Percentiles rank a stretch among this genome's conserved stretches.
These are phyloP conservation scores for Malthinus seriepunctatus DNA, from an alignment of 2,888 invertebrate species.

Conservation along the genomic window DNA sequence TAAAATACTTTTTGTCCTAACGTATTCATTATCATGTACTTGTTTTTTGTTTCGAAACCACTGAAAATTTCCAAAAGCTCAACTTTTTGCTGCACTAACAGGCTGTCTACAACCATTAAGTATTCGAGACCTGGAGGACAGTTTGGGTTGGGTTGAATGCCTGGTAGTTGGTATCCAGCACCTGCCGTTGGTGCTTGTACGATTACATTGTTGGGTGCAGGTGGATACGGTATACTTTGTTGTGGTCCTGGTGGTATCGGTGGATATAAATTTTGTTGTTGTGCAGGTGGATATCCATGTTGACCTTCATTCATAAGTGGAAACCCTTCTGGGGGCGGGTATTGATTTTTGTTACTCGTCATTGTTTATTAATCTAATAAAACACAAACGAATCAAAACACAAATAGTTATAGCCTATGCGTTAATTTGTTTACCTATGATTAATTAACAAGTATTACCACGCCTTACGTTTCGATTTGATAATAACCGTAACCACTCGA, in stretches of 20 bases:
- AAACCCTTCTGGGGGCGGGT: constrained; percentile 30
- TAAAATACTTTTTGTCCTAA: constrained; percentile 73
- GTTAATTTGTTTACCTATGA: no score
- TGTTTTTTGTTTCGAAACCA: constrained; percentile 82
- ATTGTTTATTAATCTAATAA: background rate
- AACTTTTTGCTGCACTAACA: constrained; percentile 74
- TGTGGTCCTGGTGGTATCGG: background rate
- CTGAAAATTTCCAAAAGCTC: constrained; percentile 66
- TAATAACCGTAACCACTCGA: no score
- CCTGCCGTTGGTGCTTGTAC: background rate
- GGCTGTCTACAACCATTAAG: constrained; percentile 75
- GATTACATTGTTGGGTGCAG: background rate
- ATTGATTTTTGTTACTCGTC: constrained; percentile 38
- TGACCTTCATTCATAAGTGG: background rate
- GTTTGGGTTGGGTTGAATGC: constrained; percentile 46
- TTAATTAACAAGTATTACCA: no score
- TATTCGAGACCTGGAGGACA: constrained; percentile 81
- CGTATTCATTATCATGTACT: constrained; percentile 74
- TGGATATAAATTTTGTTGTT: background rate
- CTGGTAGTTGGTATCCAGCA: background rate
- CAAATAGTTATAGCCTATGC: no score
- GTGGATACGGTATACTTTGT: background rate
- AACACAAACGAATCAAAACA: no score
- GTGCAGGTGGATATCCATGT: constrained; percentile 60
- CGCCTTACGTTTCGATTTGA: no score